Evolutionary conservation across 2,113 vertebrate genomes (phyloP).

Genomic region (Lates calcarifer): DNA sequence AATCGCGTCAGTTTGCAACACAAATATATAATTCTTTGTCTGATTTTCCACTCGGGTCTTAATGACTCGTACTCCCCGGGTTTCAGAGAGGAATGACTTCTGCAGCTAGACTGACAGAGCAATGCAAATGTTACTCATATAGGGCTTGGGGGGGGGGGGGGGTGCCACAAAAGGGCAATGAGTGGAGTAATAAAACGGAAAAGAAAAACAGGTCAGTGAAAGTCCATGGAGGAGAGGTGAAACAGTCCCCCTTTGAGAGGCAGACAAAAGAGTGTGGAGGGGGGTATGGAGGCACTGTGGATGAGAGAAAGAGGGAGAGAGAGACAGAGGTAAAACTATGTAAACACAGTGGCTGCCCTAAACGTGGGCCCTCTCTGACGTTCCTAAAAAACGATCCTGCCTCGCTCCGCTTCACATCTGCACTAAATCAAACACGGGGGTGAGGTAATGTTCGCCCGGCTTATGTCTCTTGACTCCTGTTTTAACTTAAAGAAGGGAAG

Average conservation of each 20-base stretch:
- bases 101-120: constrained; percentile 68
- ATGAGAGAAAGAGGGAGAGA: constrained; percentile 63
- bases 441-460: constrained; percentile 87
- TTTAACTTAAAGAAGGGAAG: constrained; percentile 83
- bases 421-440: constrained; percentile 89
- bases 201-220: constrained; percentile 84
- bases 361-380: constrained; percentile 84
- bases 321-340: constrained; percentile 83
- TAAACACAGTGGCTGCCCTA: constrained; percentile 87
- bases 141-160: constrained; percentile 27
- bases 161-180: constrained; percentile 81
- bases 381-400: constrained; percentile 77
- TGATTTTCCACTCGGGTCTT: constrained; percentile 81
- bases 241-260: constrained; percentile 79
- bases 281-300: constrained; percentile 50
- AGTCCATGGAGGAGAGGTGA: constrained; percentile 82
- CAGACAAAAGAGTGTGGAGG: constrained; percentile 71
- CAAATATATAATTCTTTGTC: constrained; percentile 87
- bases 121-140: constrained; percentile 79
- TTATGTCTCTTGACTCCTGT: constrained; percentile 89
- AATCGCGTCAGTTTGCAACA: constrained; percentile 85
- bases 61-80: constrained; percentile 77
- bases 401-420: constrained; percentile 89
- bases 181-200: constrained; percentile 81
- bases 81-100: constrained; percentile 72